Conservation (phyloP, 1,140 invertebrate species). For the Drosophila lacertosa region DNA sequence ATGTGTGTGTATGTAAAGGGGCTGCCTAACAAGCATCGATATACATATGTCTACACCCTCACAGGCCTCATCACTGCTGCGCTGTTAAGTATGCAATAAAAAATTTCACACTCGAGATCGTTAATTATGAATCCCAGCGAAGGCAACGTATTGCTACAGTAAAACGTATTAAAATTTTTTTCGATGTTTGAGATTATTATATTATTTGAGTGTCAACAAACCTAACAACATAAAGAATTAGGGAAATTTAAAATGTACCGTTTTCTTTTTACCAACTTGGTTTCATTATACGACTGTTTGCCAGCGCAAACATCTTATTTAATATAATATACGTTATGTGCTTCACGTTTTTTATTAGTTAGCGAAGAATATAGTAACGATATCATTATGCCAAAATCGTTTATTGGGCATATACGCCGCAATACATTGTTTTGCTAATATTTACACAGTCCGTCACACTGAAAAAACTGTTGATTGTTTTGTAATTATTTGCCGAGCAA, state of each 20-base stretch:
- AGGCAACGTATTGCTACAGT: constrained; percentile 12
- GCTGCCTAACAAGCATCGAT: constrained; percentile 63
- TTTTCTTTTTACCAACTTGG: too few species aligned
- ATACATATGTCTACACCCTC: constrained; percentile 11
- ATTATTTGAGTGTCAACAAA: neutral
- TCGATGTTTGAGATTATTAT: constrained; percentile 7
- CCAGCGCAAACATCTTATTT: too few species aligned
- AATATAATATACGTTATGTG: too few species aligned
- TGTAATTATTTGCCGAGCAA: constrained; percentile 63
- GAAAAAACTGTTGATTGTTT: constrained; percentile 54
- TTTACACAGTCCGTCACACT: too few species aligned
- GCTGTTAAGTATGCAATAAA: constrained; percentile 77
- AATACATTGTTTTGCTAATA: neutral
- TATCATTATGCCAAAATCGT: too few species aligned
- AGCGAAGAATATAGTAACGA: too few species aligned
- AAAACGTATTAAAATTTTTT: constrained; percentile 17
- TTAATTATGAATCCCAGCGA: constrained; percentile 54
- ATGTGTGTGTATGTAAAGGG: constrained; percentile 12
- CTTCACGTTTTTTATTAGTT: too few species aligned
- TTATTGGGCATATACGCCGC: too few species aligned
- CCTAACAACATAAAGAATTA: neutral
- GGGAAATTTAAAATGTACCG: too few species aligned
- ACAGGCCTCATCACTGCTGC: constrained; percentile 8
- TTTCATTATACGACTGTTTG: too few species aligned
- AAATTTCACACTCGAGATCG: constrained; percentile 78